Conservation (phyloP, 2,113 vertebrate genomes). For the Petroica traversi region DNA sequence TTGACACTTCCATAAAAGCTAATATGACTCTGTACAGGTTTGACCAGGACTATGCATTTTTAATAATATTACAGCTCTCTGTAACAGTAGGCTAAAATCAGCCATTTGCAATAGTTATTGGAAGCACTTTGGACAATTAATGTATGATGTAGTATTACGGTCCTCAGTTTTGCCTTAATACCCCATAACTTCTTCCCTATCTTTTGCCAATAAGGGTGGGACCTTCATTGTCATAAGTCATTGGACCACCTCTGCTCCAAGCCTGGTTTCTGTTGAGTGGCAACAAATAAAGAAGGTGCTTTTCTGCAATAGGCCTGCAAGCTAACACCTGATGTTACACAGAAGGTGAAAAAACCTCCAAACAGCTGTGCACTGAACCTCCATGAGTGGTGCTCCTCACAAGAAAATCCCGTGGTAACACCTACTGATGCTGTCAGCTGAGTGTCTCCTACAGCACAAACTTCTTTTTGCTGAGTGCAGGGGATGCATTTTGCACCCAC, state of each 20-base stretch:
- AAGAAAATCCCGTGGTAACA: background rate
- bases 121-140: background rate
- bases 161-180: background rate
- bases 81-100: background rate
- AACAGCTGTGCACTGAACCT: rapidly evolving
- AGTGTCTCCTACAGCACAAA: background rate
- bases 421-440: background rate
- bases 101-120: background rate
- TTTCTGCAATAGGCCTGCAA: background rate
- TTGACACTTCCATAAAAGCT: background rate
- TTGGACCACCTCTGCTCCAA: background rate
- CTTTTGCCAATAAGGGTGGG: background rate
- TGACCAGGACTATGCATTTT: background rate
- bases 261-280: background rate
- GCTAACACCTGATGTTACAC: background rate
- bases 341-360: background rate
- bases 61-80: background rate
- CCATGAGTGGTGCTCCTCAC: background rate
- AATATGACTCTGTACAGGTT: background rate
- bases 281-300: background rate
- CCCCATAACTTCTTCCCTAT: background rate
- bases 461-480: background rate
- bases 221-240: rapidly evolving
- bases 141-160: background rate
- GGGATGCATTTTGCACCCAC: background rate